Base-by-base conservation (phyloP, 2,888 invertebrate genomes). In the Leptogaster cylindrica region DNA sequence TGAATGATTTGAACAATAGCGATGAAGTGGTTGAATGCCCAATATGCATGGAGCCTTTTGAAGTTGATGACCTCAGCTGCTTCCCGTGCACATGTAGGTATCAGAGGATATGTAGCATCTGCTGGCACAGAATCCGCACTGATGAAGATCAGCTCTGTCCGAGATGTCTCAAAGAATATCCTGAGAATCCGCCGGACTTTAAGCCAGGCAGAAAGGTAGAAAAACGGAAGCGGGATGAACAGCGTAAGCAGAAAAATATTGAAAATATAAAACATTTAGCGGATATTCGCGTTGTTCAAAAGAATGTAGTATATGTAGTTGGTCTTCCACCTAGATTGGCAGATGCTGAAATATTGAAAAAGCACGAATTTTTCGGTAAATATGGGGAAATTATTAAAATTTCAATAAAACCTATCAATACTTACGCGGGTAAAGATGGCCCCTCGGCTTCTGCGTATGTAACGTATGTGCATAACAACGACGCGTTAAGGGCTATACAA, bases 311-410 rank as follows among this genome's bases (percentile, higher is more conserved):
- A 76, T 99, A 99, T 86, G 98, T 99, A 69, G 97, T 99, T 73
- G 99, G 99, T 65, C 86, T 99, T 79, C 96, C 98, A 69, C 91
- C 95, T 79, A 87, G 97, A 77, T 87, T 99, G 78, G 97, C 98
- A 70, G 97, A 99, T 82, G 89, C 95, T 71, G 98, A 99, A 88
- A 89, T 94, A 76, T 87, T 99, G 77, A 97, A 96, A 83, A 93
- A 93, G 83, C 93, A 94, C 82, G 99, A 99, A 84, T 99, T 97
- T 87, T 99, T 99, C 86, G 98, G 98, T 74, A 96, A 97, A 85
- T 99, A 96, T 85, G 99, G 99, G 73, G 97, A 96, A 87, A 98
- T 99, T 82, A 94, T 96, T 84, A 99, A 99, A 89, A 96, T 99
- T 82, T 97, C 97, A 79, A 96, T 98, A 83, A 98, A 98, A 86